Percentiles rank a stretch among this genome's conserved stretches.
These are phyloP conservation scores for Pachyrhynchus sulphureomaculatus DNA, from an alignment of 1,140 invertebrate species.

Conservation along the genomic window DNA sequence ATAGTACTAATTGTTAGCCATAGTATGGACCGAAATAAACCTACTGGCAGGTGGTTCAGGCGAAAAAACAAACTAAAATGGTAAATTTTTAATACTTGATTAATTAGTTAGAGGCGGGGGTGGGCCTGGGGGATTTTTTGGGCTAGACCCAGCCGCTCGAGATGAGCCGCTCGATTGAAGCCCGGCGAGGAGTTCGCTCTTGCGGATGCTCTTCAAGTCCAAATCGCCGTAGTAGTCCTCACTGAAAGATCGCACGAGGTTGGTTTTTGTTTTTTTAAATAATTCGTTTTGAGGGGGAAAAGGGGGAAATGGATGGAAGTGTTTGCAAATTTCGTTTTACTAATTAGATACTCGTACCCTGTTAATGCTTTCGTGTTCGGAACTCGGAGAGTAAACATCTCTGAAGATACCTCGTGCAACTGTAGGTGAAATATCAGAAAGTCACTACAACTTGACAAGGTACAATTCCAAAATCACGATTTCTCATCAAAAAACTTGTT, in stretches of 20 bases:
- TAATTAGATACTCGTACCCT: not conserved
- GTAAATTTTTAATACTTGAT: conserved; percentile 2
- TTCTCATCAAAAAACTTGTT: no score
- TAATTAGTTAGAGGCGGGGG: conserved; percentile 39
- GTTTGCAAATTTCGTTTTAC: not conserved
- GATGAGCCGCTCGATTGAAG: conserved; percentile 64
- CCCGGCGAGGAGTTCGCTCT: conserved; percentile 83
- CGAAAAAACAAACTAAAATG: not conserved
- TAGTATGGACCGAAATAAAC: no score
- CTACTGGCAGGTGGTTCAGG: not conserved
- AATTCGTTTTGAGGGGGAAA: not conserved
- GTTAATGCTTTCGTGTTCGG: not conserved
- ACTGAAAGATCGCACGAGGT: conserved; percentile 59
- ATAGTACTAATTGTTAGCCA: no score
- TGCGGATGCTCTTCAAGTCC: conserved; percentile 90
- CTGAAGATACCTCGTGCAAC: no score
- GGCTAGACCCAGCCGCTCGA: conserved; percentile 46
- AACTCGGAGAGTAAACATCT: not conserved
- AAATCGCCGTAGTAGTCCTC: conserved; percentile 95
- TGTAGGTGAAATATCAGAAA: no score
- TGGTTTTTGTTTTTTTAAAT: not conserved
- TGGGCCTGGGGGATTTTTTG: conserved; percentile 43
- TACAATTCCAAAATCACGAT: no score
- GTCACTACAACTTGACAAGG: no score
- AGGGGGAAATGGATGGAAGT: not conserved